Evolutionary conservation across 2,797 vertebrate species (phyloP).

Genomic region (Acanthiza pusilla): DNA sequence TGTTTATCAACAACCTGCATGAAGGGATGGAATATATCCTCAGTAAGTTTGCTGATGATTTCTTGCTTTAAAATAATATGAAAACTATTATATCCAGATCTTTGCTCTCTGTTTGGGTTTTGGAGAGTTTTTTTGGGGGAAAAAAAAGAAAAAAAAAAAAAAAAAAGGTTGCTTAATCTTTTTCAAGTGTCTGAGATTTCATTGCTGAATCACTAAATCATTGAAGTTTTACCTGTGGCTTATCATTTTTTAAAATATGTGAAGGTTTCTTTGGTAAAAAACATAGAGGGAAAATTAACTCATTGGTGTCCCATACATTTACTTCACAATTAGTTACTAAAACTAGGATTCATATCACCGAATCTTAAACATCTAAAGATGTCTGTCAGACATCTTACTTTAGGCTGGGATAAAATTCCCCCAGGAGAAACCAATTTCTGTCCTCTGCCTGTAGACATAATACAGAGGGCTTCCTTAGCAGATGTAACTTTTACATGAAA

Average conservation of each 20-base stretch:
- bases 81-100: background rate
- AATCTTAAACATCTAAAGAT: background rate
- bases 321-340: background rate
- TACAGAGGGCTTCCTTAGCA: background rate
- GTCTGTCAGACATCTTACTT: background rate
- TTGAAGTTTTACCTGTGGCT: background rate
- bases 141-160: too few species aligned
- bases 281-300: background rate
- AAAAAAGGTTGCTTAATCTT: background rate
- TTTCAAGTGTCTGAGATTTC: background rate
- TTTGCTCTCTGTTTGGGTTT: fast-evolving
- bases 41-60: background rate
- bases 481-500: background rate
- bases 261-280: background rate
- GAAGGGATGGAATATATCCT: background rate
- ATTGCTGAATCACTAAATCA: background rate
- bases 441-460: background rate
- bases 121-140: too few species aligned
- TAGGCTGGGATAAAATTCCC: background rate
- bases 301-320: background rate
- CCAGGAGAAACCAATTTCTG: background rate
- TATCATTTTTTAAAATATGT: background rate
- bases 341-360: background rate
- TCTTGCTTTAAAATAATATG: background rate
- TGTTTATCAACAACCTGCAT: background rate